Evolutionary conservation across 2,113 vertebrate genomes (phyloP).

Genomic region (Eidolon helvum): DNA sequence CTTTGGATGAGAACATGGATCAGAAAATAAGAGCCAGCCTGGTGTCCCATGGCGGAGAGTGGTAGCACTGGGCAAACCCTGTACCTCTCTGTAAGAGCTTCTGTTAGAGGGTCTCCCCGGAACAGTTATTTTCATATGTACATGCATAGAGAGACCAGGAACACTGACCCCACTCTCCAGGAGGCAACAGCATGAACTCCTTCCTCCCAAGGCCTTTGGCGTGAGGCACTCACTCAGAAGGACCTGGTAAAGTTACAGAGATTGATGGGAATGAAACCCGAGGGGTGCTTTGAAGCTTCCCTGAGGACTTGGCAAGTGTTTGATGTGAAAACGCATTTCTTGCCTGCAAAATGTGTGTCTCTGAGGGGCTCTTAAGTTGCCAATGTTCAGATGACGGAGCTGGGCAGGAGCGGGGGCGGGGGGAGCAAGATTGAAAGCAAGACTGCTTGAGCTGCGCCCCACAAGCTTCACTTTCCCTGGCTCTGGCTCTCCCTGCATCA

Average conservation of each 20-base stretch:
- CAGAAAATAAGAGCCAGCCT: neutral
- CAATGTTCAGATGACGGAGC: neutral
- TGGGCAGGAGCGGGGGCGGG: neutral
- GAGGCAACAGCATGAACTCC: neutral
- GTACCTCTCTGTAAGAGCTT: neutral
- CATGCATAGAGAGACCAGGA: neutral
- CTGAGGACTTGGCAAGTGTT: neutral
- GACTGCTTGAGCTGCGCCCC: neutral
- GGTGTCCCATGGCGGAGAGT: neutral
- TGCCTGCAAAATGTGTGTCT: neutral
- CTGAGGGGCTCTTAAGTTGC: neutral
- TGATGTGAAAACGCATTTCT: slow-evolving; percentile 23
- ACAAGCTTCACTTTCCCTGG: neutral
- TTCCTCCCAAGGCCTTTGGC: neutral
- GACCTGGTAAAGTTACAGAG: neutral
- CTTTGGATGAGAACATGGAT: neutral
- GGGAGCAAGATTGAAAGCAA: neutral
- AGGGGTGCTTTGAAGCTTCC: neutral
- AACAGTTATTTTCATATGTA: neutral
- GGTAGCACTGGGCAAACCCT: fast-evolving
- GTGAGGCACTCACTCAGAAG: neutral
- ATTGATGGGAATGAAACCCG: neutral
- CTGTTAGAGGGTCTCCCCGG: neutral
- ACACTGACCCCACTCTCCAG: neutral
- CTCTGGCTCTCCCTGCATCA: neutral